phyloP scores from a whole-genome alignment of 2,888 invertebrate species.

The Apamea epomidion region DNA sequence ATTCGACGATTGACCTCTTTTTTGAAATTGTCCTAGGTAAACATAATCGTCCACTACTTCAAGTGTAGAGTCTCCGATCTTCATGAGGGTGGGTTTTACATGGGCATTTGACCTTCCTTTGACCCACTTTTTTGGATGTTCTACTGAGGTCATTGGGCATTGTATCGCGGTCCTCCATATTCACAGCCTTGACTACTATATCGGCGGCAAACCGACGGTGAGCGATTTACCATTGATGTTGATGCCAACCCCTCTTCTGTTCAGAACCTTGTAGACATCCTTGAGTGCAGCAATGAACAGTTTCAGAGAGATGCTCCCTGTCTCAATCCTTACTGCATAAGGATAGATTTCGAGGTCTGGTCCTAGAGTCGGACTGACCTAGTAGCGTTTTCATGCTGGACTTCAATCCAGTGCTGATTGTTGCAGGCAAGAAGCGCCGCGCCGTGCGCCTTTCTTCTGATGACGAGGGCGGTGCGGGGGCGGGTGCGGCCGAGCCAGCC shows the following conservation, averaged over 20 bases:
- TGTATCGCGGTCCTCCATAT: not conserved
- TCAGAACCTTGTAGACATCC: not conserved
- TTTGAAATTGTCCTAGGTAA: too few species aligned
- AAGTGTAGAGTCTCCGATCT: not conserved
- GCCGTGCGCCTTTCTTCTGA: conserved; percentile 91
- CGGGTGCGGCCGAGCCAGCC: conserved; percentile 75
- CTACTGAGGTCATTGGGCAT: not conserved
- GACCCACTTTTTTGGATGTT: not conserved
- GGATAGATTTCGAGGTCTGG: too few species aligned
- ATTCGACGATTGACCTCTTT: too few species aligned
- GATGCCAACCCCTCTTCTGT: not conserved
- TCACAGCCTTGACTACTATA: not conserved
- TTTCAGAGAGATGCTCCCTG: not conserved
- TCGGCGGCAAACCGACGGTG: not conserved
- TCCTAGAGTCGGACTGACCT: too few species aligned
- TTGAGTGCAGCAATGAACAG: not conserved
- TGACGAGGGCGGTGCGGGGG: conserved; percentile 85
- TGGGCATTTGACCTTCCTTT: too few species aligned
- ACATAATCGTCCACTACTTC: not conserved
- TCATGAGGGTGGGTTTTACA: not conserved
- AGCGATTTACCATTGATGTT: not conserved
- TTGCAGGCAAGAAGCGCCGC: conserved; percentile 80
- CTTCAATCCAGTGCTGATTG: not conserved
- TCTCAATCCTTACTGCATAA: not conserved
- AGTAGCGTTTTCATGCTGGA: too few species aligned